Conservation (phyloP, 2,113 vertebrate genomes). For the Pituophis catenifer region DNA sequence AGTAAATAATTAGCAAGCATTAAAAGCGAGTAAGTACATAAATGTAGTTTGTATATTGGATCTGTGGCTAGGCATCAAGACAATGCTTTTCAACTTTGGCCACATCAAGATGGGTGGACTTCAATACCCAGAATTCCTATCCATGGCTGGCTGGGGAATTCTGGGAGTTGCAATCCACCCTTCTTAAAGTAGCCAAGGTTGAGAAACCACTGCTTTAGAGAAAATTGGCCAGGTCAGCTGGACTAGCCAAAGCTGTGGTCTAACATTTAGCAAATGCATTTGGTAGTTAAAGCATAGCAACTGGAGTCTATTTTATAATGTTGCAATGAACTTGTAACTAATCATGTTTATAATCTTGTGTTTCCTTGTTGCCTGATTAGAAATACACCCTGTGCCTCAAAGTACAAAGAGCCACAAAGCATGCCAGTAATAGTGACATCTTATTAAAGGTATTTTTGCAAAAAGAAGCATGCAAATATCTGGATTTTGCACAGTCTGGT, state of each 20-base stretch:
- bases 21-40: not conserved
- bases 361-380: not conserved
- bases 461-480: not conserved
- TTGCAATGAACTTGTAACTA: not conserved
- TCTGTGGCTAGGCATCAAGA: not conserved
- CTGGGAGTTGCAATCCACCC: too few species aligned
- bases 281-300: not conserved
- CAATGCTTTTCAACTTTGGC: not conserved
- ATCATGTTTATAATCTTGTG: not conserved
- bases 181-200: not conserved
- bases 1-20: not conserved
- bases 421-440: not conserved
- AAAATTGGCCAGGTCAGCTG: not conserved
- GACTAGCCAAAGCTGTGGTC: not conserved
- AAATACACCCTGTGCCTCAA: not conserved
- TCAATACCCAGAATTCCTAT: not conserved
- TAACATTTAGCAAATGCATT: not conserved
- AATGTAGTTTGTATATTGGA: not conserved
- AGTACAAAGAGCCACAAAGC: not conserved
- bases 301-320: not conserved
- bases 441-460: not conserved
- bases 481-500: not conserved
- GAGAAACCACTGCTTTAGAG: not conserved
- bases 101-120: not conserved
- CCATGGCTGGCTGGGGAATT: too few species aligned